phyloP scores from a whole-genome alignment of 2,797 vertebrate genomes.

The Potorous gilbertii region DNA sequence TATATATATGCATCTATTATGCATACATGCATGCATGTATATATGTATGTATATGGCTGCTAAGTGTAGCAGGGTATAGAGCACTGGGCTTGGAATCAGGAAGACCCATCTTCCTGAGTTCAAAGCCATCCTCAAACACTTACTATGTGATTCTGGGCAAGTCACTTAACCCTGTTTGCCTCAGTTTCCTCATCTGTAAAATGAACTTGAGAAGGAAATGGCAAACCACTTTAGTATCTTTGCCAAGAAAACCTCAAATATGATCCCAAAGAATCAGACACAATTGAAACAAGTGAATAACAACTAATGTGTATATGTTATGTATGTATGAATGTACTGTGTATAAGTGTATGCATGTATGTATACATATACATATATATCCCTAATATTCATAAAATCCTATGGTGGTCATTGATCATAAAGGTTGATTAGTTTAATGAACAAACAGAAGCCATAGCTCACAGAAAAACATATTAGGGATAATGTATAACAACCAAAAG shows the following conservation, averaged over 20 bases:
- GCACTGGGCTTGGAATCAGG: no score
- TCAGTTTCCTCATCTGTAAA: no score
- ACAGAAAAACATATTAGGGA: not conserved
- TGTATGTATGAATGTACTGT: not conserved
- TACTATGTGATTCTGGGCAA: no score
- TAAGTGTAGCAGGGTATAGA: no score
- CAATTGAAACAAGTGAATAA: not conserved
- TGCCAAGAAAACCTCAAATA: not conserved
- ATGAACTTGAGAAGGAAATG: no score
- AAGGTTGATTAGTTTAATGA: not conserved
- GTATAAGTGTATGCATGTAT: not conserved
- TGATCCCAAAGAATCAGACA: not conserved
- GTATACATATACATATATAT: not conserved
- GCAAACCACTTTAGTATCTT: no score
- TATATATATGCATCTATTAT: no score
- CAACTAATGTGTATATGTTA: not conserved
- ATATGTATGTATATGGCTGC: not conserved
- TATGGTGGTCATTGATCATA: not conserved
- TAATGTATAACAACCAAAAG: not conserved
- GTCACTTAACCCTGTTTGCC: no score
- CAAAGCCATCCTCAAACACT: no score
- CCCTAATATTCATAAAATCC: not conserved
- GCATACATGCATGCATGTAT: not conserved
- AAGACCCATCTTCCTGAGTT: no score
- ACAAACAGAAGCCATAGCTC: not conserved